phyloP scores from a whole-genome alignment of 2,113 vertebrate species.

The Tragelaphus strepsiceros region DNA sequence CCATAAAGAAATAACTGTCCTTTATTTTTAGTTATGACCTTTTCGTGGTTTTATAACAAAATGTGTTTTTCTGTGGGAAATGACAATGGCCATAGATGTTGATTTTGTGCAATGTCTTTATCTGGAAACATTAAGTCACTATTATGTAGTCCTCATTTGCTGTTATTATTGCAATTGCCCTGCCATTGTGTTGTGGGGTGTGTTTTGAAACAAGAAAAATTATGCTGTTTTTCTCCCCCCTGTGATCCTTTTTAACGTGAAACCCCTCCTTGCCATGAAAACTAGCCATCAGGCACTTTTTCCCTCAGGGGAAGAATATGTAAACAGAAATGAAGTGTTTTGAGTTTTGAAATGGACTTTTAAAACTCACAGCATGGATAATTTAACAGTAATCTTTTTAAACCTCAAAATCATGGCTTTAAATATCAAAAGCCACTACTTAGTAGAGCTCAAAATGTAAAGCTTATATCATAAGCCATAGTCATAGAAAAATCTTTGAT shows the following conservation, averaged over 20 bases:
- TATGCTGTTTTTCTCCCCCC: not conserved
- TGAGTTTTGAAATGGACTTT: not conserved
- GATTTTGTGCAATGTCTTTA: not conserved
- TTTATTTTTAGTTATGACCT: constrained; percentile 19
- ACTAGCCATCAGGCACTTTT: not conserved
- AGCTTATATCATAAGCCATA: not conserved
- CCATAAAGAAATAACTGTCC: not conserved
- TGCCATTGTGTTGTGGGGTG: not conserved
- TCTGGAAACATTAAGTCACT: not conserved
- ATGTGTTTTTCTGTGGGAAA: not conserved
- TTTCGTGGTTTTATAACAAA: constrained; percentile 9
- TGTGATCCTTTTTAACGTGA: not conserved
- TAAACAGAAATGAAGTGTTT: not conserved
- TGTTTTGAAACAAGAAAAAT: not conserved
- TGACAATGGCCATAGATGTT: not conserved
- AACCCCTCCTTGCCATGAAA: not conserved
- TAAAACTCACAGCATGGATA: not conserved
- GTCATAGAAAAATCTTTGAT: not conserved
- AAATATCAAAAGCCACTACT: not conserved
- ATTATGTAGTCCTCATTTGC: not conserved
- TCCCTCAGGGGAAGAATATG: not conserved
- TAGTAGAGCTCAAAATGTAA: not conserved
- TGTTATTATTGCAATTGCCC: not conserved
- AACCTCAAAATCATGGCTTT: not conserved
- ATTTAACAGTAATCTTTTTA: not conserved